Evolutionary conservation across 2,888 invertebrate species (phyloP), one percentile per base, ranked within the genome.

Genomic region (Drosophila fungiperda): DNA sequence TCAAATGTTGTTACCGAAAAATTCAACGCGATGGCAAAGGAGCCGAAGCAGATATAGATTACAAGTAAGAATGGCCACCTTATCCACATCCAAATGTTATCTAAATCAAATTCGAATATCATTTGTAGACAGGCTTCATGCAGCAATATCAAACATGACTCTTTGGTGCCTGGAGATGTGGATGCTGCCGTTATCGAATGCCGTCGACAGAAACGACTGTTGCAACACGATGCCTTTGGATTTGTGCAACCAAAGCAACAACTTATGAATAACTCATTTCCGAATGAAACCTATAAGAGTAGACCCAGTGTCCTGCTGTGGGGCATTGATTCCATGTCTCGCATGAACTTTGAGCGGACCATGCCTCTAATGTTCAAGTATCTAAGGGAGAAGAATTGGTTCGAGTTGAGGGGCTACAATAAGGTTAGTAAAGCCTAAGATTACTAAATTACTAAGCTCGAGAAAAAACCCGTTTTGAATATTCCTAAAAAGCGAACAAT

Each of bases 321-420:
- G 54, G 98, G 98, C 32, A 95, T 98, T 82, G 98, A 98, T 91
- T 96, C 97, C 26, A 95, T 98, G 84, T 98, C 98, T 0, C 93
- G 97, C 61, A 94, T 96, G 67, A 97, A 97, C 89, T 94, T 97
- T 76, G 94, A 95, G 7, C 94, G 97, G 49, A 95, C 96, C 4
- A 95, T 98, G 95, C 96, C 96, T 0, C 93, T 94, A 83, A 97
- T 97, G 1, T 93, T 94, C 11, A 92, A 94, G 6, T 96, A 95
- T 90, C 93, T 98, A 17, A 91, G 94, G 23, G 93, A 95, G 1
- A 94, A 95, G 60, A 95, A 94, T 61, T 97, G 96, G 94, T 92
- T 96, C 36, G 95, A 95, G 66, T 94, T 96, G 87, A 94, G 95
- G 80, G 98, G 97, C 1, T 97, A 97, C 92, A 94, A 95, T 82